These are phyloP conservation scores for Mystacornis crossleyi DNA, from an alignment of 2,113 vertebrate species.

Conservation along the genomic window DNA sequence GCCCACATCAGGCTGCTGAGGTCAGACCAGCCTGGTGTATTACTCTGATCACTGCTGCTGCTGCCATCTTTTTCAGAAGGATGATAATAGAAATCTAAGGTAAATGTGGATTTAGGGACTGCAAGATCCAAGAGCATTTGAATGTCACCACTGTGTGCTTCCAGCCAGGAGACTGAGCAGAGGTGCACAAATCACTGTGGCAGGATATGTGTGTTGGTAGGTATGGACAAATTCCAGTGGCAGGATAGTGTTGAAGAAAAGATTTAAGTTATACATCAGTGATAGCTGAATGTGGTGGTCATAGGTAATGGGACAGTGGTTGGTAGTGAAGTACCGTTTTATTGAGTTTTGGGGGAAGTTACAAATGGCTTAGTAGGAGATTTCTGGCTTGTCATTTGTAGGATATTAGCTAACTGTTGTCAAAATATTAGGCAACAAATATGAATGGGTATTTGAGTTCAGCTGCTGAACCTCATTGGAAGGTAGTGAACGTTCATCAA, in stretches of 20 bases:
- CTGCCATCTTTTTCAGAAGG: background rate
- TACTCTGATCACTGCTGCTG: background rate
- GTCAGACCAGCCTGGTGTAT: accelerated
- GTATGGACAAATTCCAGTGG: background rate
- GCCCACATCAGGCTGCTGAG: background rate
- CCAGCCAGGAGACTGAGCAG: background rate
- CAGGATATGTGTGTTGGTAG: background rate
- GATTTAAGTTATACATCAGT: background rate
- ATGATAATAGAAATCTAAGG: background rate
- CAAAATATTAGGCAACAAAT: background rate
- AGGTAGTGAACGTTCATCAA: background rate
- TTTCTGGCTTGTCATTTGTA: background rate
- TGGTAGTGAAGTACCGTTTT: background rate
- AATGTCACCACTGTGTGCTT: background rate
- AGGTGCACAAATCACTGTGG: background rate
- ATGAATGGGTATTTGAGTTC: background rate
- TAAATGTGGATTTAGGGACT: background rate
- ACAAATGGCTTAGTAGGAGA: background rate
- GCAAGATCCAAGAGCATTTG: background rate
- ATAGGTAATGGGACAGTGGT: background rate
- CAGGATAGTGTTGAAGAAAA: background rate
- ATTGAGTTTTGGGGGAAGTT: background rate
- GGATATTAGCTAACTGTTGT: background rate
- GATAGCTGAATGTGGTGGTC: background rate
- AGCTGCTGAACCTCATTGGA: background rate